phyloP scores from a whole-genome alignment of 2,797 vertebrate species.

The Hippoglossus hippoglossus region DNA sequence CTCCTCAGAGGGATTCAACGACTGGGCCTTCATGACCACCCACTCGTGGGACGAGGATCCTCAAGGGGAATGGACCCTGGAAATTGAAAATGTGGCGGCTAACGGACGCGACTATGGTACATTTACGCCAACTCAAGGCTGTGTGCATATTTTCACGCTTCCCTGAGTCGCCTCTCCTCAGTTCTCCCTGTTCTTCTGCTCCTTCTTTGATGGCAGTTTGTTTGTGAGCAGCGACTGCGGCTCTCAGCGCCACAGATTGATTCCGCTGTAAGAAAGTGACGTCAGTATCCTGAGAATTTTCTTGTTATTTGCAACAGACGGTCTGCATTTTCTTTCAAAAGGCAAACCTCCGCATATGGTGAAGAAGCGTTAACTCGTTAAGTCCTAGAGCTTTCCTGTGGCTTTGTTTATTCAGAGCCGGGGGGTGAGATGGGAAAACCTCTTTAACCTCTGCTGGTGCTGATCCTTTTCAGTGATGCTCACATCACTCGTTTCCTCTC shows the following conservation, averaged over 20 bases:
- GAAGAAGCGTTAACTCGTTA: constrained; percentile 16
- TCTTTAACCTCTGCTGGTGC: constrained; percentile 40
- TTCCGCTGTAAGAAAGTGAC: background rate
- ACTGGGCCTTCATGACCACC: constrained; percentile 98
- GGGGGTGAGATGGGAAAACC: constrained; percentile 21
- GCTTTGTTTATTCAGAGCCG: constrained; percentile 43
- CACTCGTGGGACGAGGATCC: constrained; percentile 97
- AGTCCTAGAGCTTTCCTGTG: constrained; percentile 14
- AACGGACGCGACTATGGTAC: constrained; percentile 83
- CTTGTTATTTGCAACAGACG: background rate
- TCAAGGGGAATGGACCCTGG: constrained; percentile 92
- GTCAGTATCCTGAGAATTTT: background rate
- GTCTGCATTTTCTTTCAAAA: constrained; percentile 17
- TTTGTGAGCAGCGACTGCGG: constrained; percentile 1
- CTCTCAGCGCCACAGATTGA: constrained; percentile 14
- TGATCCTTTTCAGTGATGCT: constrained; percentile 46
- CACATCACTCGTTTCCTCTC: constrained; percentile 30
- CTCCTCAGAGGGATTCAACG: constrained; percentile 94
- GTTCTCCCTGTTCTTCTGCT: background rate
- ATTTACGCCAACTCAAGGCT: constrained; percentile 27
- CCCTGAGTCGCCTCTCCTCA: constrained; percentile 33
- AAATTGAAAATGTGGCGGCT: constrained; percentile 88
- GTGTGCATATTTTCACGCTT: constrained; percentile 37
- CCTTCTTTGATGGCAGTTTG: constrained; percentile 28
- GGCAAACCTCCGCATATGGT: constrained; percentile 5